phyloP scores from a whole-genome alignment of 2,797 vertebrate species.

The Triplophysa yarkandensis region DNA sequence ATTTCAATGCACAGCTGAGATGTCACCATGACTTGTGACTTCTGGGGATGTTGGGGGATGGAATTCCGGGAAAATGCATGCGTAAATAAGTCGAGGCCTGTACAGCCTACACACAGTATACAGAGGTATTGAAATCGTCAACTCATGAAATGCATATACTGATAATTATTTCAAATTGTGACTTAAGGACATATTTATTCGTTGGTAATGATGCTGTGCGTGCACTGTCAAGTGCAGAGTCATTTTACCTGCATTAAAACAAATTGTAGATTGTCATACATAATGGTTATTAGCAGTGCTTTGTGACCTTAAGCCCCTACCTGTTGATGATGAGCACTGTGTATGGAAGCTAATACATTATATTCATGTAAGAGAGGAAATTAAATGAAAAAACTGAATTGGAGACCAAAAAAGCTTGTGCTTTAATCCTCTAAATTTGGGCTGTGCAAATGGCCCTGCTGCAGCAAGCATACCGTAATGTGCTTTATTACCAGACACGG shows the following conservation, averaged over 20 bases:
- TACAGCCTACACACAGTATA: conserved; percentile 15
- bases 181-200: background rate
- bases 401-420: background rate
- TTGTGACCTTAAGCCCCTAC: conserved; percentile 18
- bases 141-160: background rate
- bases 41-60: conserved; percentile 11
- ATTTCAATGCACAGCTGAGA: conserved; percentile 47
- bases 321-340: conserved; percentile 24
- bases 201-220: background rate
- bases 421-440: conserved; percentile 36
- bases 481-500: conserved; percentile 39
- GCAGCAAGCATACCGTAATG: conserved; percentile 38
- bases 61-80: conserved; percentile 48
- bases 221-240: background rate
- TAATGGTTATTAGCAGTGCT: background rate
- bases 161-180: background rate
- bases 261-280: conserved; percentile 5
- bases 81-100: conserved; percentile 45
- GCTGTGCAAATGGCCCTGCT: conserved; percentile 16
- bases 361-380: background rate
- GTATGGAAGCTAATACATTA: conserved; percentile 10
- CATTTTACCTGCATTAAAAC: conserved; percentile 3
- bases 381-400: conserved; percentile 7
- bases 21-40: conserved; percentile 56
- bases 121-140: background rate